Evolutionary conservation across 2,888 invertebrate genomes (phyloP), one percentile per base, ranked within the genome.

Genomic region (Cephalotes varians): DNA sequence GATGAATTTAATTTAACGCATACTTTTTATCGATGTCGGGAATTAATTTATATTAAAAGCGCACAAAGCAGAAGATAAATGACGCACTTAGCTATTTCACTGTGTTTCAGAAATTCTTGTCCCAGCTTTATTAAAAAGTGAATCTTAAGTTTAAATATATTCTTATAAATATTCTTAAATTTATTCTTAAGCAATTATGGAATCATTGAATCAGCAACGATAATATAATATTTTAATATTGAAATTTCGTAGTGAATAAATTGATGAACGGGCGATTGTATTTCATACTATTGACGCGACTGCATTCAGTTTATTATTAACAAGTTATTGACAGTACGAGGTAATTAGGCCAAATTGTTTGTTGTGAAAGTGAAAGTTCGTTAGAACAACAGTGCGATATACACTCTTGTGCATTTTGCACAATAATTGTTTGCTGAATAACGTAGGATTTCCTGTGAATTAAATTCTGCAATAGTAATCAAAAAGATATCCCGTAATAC

Each of bases 341-440:
- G 31, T 69, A 69, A 77, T 65, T 64, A 69, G 18, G 54, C 4
- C 18, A 56, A 77, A 77, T 69, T 69, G 67, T 71, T 80, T 64
- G 65, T 9, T 3, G 15, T 15, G 49, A 25, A 49, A 54, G 21
- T 34, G 28, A 60, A 81, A 83, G 64, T n/a, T 67, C 84, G 51
- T 51, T 65, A 49, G 10, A 49, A 69, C 44, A 7, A 51, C 25
- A 28, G 12, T 37, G 47, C 58, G 69, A 25, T 28, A 51, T 37
- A 5, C 15, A 31, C 2, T 7, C 1, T 12, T 0, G 51, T 5
- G n/a, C 18, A 21, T 6, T 10, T 25, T 10, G 18, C 37, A n/a
- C 37, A n/a, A 74, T 76, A 37, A 65, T 76, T 25, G 37, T 12
- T 51, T 7, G n/a, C 10, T n/a, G 18, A 34, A 18, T 64, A 34